Base-by-base conservation (phyloP, 2,888 invertebrate species). In the Rhagonycha fulva region DNA sequence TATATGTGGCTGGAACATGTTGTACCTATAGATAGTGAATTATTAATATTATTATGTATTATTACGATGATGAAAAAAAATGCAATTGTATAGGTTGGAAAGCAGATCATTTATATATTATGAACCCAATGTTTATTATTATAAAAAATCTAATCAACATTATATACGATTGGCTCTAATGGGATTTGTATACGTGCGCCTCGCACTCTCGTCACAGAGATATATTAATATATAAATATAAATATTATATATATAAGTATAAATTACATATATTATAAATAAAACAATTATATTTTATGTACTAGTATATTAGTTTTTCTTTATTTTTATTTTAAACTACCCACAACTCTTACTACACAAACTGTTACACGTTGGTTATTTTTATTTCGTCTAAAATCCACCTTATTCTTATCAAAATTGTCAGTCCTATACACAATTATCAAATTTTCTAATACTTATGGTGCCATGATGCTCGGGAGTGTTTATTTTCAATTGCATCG, bases 221-320 rank as follows among this genome's bases (percentile, higher is more conserved):
- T 81, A 80, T 81, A 82, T 81, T 82, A 80, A 82, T 83, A 81
- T 81, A 82, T 79, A 24, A 63, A 23, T 24, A 24, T 63, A 63
- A 24, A 63, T 24, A 47, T 47, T 47, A 47, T 47, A 47, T 47
- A 47, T 77, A 73, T 79, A 79, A 74, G 79, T 79, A 78, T 76
- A 76, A 78, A 79, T 76, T 68, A 74, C 74, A 79, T 80, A 79
- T 80, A 81, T 81, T 84, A 85, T 85, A 86, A 87, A 86, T 86
- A 86, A 87, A 87, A 85, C 84, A 86, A 87, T 86, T 87, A 87
- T 87, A 87, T 87, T 87, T 87, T 87, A 87, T 86, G 86, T 87
- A 87, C 84, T 85, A 85, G 83, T 83, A 84, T 78, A 77, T 68
- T 77, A 73, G 76, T 77, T 75, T 80, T 78, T 78, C 80, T 78